Percentiles rank a stretch among this genome's conserved stretches.
These are phyloP conservation scores for Temnothorax curvispinosus DNA, from an alignment of 1,140 invertebrate species.

Conservation along the genomic window DNA sequence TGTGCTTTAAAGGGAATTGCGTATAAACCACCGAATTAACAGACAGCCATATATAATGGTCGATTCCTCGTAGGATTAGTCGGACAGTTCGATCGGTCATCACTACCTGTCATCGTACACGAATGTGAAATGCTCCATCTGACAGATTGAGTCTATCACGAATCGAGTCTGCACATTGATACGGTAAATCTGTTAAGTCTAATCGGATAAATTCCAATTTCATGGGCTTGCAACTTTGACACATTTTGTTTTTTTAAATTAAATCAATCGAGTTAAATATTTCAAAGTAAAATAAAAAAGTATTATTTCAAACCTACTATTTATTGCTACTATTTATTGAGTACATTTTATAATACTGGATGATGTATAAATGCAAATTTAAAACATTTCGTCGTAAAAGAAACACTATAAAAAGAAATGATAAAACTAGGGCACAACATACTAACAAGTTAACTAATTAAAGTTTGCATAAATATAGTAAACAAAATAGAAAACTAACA, in stretches of 20 bases:
- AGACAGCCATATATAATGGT: not conserved
- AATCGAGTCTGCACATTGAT: constrained; percentile 16
- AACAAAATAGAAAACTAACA: not conserved
- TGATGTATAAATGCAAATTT: not conserved
- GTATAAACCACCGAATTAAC: not conserved
- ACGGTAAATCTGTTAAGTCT: constrained; percentile 47
- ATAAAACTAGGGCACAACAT: not conserved
- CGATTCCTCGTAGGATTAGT: constrained; percentile 30
- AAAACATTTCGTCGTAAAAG: not conserved
- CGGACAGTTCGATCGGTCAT: constrained; percentile 27
- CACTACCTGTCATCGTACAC: constrained; percentile 38
- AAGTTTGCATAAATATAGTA: not conserved
- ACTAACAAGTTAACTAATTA: not conserved
- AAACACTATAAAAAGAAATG: not conserved
- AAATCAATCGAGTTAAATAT: not conserved
- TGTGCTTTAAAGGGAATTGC: not conserved
- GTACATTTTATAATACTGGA: not conserved
- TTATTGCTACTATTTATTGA: not conserved
- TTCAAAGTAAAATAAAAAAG: not conserved
- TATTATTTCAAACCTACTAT: not conserved
- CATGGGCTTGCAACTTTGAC: constrained; percentile 4
- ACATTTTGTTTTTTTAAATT: not conserved
- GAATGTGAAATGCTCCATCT: constrained; percentile 24
- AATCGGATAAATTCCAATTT: constrained; percentile 48
- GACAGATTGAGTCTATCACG: constrained; percentile 40